phyloP scores from a whole-genome alignment of 2,888 invertebrate genomes.

The Hydropsyche betteni region DNA sequence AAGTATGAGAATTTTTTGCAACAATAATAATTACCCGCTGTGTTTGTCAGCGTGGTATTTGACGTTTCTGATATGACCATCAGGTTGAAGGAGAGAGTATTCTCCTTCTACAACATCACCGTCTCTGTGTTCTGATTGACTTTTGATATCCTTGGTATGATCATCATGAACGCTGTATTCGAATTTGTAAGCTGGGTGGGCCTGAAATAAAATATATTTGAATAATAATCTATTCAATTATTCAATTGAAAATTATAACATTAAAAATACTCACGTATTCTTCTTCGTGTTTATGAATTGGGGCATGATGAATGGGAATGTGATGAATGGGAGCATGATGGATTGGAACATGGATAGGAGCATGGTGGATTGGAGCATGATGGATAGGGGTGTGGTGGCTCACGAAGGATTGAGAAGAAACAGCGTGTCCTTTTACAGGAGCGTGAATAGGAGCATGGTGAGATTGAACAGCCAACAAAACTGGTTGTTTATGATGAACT shows the following conservation, averaged over 20 bases:
- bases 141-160: constrained; percentile 52
- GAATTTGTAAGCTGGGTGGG: constrained; percentile 48
- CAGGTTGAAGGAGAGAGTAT: constrained; percentile 53
- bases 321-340: constrained; percentile 54
- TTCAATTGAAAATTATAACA: too few relatives aligned
- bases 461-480: constrained; percentile 39
- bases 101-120: constrained; percentile 51
- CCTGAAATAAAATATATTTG: constrained; percentile 46
- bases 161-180: constrained; percentile 50
- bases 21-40: constrained; percentile 40
- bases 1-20: neutral
- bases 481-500: constrained; percentile 45
- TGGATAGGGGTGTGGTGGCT: constrained; percentile 52
- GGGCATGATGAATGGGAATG: constrained; percentile 31
- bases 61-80: constrained; percentile 52
- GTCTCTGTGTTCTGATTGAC: constrained; percentile 51
- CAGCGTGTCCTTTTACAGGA: constrained; percentile 33
- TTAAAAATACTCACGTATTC: constrained; percentile 30
- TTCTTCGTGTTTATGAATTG: constrained; percentile 40
- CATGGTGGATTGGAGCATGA: constrained; percentile 57
- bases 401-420: constrained; percentile 48
- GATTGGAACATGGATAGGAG: constrained; percentile 52
- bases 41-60: constrained; percentile 48
- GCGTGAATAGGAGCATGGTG: constrained; percentile 53
- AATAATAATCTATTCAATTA: neutral